A percentile compares a stretch with the other conserved stretches of the same genome.
Conservation (phyloP, 2,797 vertebrate species). For the Melopsittacus undulatus region DNA sequence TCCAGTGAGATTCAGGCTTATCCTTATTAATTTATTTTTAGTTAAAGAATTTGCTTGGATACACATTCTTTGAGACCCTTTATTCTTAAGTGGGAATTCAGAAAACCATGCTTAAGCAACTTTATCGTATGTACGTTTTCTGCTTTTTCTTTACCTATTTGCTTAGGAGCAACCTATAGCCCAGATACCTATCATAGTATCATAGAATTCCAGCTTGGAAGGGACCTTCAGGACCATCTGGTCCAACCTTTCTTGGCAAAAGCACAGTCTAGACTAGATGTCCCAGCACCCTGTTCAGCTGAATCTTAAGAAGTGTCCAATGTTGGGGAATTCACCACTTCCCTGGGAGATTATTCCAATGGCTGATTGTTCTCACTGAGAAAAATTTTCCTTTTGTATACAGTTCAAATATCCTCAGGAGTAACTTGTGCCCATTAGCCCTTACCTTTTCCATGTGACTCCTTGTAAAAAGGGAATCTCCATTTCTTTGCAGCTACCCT, state of each 20-base stretch:
- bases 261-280: not conserved
- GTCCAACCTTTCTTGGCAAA: not conserved
- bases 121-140: not conserved
- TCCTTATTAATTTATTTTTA: not conserved
- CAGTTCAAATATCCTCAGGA: not conserved
- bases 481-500: not conserved
- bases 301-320: not conserved
- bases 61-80: not conserved
- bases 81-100: not conserved
- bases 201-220: not conserved
- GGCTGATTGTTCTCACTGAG: not conserved
- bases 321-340: not conserved
- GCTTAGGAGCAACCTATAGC: not conserved
- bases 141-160: not conserved
- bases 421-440: not conserved
- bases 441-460: not conserved
- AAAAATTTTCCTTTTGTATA: not conserved
- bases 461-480: not conserved
- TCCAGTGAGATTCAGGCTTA: not conserved
- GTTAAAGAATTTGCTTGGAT: not conserved
- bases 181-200: not conserved
- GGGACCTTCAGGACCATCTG: not conserved
- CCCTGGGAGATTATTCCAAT: not conserved
- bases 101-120: not conserved
- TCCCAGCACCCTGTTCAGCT: not conserved